Evolutionary conservation across 2,888 invertebrate genomes (phyloP), one percentile per base, ranked within the genome.

Genomic region (Trichacis sp.): DNA sequence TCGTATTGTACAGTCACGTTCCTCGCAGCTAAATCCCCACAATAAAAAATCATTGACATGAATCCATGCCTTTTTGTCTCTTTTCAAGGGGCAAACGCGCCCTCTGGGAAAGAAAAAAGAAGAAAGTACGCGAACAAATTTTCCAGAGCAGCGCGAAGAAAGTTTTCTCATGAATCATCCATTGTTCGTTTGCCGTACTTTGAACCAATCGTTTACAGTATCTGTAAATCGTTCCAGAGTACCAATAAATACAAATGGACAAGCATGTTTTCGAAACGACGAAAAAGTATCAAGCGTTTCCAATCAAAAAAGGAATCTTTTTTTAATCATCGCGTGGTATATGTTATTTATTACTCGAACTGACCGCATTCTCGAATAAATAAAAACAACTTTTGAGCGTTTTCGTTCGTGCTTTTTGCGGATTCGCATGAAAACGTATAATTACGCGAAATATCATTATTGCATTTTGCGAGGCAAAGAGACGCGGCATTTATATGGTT

Each of bases 81-180:
- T 15, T 14, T 47, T 47, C 24, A 2, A 45, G 9, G 38, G 43
- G 53, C 17, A 43, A 50, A 53, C 14, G 24, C 11, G 45, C 14
- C 20, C 15, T 20, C 20, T 11, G 6, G 3, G 11, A 19, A 20
- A 43, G 56, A 51, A 61, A 18, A 51, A 14, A 19, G 51, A 36
- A 36, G 45, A 40, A 19, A 33, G 4, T n/a, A 20, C 30, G 51
- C 48, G 60, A 61, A 62, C 59, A 58, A 64, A 65, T 61, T 50
- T 62, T 45, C 46, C 14, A 18, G 46, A 29, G 19, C 24, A 29
- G n/a, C 46, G 50, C 36, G 17, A 53, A 47, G 33, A 72, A 77
- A 77, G 73, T 77, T 77, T 75, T 54, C 64, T 71, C 73, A 74
- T 78, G 76, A 76, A 73, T 74, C 74, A 71, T 43, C 61, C 68